phyloP scores from a whole-genome alignment of 2,113 vertebrate genomes.

The Ranitomeya imitator region DNA sequence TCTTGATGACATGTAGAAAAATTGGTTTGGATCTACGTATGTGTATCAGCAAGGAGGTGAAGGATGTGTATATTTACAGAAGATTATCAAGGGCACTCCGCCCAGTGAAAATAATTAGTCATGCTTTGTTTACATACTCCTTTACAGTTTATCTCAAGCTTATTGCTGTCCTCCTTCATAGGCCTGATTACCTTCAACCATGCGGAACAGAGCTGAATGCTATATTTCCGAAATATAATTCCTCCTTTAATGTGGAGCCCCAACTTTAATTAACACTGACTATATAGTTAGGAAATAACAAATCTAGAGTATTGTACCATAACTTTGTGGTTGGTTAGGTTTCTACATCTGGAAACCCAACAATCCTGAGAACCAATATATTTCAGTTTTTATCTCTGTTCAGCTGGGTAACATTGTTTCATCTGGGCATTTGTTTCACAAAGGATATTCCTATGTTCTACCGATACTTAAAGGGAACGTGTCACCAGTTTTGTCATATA shows the following conservation, averaged over 20 bases:
- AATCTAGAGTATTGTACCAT: no score
- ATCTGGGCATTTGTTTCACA: no score
- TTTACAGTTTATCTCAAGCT: not conserved
- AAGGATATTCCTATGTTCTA: no score
- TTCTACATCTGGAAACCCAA: no score
- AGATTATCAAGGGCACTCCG: not conserved
- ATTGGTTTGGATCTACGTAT: not conserved
- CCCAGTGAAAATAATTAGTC: conserved; percentile 5
- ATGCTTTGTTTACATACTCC: not conserved
- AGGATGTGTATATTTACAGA: not conserved
- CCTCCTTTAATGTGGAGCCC: not conserved
- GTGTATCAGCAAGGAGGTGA: not conserved
- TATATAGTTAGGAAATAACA: no score
- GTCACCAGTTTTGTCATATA: no score
- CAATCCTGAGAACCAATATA: no score
- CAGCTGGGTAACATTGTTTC: no score
- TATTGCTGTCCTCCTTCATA: not conserved
- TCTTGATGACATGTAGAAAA: not conserved
- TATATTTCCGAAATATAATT: not conserved
- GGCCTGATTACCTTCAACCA: not conserved
- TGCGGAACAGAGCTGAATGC: not conserved
- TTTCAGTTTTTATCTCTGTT: no score
- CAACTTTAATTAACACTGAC: no score
- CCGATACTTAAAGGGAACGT: no score
- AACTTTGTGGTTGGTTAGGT: no score